A percentile compares a stretch with the other conserved stretches of the same genome.
phyloP scores from a whole-genome alignment of 2,888 invertebrate species.

The Pseudococcus viburni region DNA sequence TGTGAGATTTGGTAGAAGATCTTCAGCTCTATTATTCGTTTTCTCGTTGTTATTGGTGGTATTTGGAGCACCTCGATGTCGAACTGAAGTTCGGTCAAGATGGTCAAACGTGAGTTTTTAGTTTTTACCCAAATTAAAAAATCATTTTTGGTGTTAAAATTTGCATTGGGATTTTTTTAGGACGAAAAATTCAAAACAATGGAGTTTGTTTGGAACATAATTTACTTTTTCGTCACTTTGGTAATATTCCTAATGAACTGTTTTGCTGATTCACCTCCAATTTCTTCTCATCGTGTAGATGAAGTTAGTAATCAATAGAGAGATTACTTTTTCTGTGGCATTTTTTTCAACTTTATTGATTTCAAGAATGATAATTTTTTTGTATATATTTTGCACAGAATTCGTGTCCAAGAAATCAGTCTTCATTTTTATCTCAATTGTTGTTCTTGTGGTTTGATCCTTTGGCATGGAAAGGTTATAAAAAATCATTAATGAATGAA shows the following conservation, averaged over 20 bases:
- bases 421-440: conserved; percentile 89
- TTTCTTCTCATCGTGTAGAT: too few species aligned
- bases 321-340: too few species aligned
- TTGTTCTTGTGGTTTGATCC: conserved; percentile 93
- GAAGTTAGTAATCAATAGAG: too few species aligned
- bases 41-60: conserved; percentile 89
- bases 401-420: conserved; percentile 87
- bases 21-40: conserved; percentile 92
- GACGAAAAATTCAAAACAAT: conserved; percentile 66
- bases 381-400: conserved; percentile 74
- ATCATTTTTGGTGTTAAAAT: too few species aligned
- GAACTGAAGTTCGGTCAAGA: conserved; percentile 70
- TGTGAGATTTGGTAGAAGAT: conserved; percentile 83
- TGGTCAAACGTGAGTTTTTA: background rate
- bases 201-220: conserved; percentile 82
- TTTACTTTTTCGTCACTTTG: conserved; percentile 82
- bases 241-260: conserved; percentile 84
- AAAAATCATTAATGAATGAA: conserved; percentile 82
- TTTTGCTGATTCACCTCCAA: conserved; percentile 81
- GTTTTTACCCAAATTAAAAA: too few species aligned
- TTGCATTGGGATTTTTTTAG: conserved; percentile 67
- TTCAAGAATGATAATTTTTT: too few species aligned
- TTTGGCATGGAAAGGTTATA: conserved; percentile 87
- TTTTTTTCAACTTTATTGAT: too few species aligned
- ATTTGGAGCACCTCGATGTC: conserved; percentile 82